These are phyloP conservation scores for Crotophaga sulcirostris DNA, from an alignment of 2,113 vertebrate species.

Conservation along the genomic window DNA sequence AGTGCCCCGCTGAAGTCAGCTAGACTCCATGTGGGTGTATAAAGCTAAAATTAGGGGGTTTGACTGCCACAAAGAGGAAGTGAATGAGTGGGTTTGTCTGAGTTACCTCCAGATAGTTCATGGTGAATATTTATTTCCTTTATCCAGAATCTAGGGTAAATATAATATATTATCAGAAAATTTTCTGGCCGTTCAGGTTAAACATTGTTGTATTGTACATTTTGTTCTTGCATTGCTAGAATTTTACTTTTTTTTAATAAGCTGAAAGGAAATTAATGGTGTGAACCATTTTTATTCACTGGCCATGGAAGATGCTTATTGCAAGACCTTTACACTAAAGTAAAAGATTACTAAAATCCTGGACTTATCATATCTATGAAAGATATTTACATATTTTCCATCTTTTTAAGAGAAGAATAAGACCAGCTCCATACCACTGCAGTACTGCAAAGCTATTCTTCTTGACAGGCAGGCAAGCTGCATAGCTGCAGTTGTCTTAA, in stretches of 20 bases:
- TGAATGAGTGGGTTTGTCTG: not conserved
- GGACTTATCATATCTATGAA: not conserved
- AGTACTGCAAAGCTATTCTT: not conserved
- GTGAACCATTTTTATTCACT: not conserved
- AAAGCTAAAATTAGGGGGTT: not conserved
- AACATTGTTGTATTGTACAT: not conserved
- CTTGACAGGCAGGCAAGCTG: not conserved
- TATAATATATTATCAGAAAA: not conserved
- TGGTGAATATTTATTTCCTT: not conserved
- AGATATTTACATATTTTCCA: not conserved
- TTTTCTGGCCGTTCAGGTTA: not conserved
- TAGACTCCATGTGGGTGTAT: not conserved
- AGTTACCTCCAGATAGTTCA: not conserved
- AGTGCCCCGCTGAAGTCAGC: not conserved
- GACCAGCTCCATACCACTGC: not conserved
- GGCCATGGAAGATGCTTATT: not conserved
- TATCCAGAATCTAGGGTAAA: not conserved
- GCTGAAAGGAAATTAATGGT: not conserved
- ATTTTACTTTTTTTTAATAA: not conserved
- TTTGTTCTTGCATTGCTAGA: not conserved
- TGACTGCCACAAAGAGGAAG: not conserved
- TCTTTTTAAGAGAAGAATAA: not conserved
- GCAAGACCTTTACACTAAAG: not conserved
- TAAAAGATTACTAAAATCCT: not conserved
- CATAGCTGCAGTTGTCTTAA: constrained; percentile 19